Conservation (phyloP, 64 coral and sea anemone genomes). For the Montipora capricornis region DNA sequence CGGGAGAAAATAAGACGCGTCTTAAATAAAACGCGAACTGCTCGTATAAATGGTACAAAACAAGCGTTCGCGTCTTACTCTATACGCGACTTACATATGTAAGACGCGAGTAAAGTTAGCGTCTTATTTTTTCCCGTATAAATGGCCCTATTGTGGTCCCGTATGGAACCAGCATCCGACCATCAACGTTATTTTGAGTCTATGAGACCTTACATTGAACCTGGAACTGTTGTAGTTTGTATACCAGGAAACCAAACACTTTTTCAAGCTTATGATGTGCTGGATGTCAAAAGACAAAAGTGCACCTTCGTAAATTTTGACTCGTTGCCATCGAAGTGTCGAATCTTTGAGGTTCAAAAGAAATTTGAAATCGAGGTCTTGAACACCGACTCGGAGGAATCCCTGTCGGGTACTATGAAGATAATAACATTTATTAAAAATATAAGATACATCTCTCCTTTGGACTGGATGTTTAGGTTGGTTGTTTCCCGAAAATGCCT, state of each 20-base stretch:
- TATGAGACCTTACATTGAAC: slow-evolving; percentile 51
- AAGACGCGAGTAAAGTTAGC: too few relatives aligned
- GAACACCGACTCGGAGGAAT: not conserved
- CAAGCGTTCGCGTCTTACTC: too few relatives aligned
- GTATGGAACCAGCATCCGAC: slow-evolving; percentile 11
- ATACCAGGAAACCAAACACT: slow-evolving; percentile 73
- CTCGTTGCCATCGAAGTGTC: slow-evolving; percentile 76
- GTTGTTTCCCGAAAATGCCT: too few relatives aligned
- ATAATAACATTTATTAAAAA: not conserved
- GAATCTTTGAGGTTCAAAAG: slow-evolving; percentile 9
- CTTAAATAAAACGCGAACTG: too few relatives aligned
- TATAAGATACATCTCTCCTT: too few relatives aligned
- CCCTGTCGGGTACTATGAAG: slow-evolving; percentile 27
- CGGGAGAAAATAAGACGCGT: too few relatives aligned
- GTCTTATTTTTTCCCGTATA: too few relatives aligned
- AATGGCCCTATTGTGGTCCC: not conserved
- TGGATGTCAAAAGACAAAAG: slow-evolving; percentile 20
- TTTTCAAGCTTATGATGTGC: slow-evolving; percentile 63
- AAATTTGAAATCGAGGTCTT: slow-evolving; percentile 14
- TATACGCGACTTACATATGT: too few relatives aligned
- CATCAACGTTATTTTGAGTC: slow-evolving; percentile 68
- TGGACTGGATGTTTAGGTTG: too few relatives aligned
- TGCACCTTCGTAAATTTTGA: slow-evolving; percentile 67
- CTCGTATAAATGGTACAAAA: too few relatives aligned
- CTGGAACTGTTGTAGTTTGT: slow-evolving; percentile 70